phyloP scores from a whole-genome alignment of 2,113 vertebrate species.

The Asarcornis scutulata region DNA sequence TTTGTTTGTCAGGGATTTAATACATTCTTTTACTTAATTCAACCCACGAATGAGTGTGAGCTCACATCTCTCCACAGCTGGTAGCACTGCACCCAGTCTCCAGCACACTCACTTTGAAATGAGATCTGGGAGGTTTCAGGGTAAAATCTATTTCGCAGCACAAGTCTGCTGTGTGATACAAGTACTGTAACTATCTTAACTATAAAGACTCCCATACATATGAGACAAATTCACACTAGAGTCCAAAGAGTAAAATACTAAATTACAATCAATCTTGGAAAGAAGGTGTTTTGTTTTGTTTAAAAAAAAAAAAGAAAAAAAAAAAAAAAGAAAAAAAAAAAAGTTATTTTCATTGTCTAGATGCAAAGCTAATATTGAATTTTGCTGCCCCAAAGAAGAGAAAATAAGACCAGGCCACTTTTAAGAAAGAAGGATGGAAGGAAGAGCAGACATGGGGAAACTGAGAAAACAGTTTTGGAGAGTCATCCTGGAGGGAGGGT shows the following conservation, averaged over 20 bases:
- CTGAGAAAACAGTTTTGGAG: neutral
- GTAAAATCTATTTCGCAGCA: neutral
- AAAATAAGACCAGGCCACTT: neutral
- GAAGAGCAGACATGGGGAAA: neutral
- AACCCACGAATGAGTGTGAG: neutral
- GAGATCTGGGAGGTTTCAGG: accelerated
- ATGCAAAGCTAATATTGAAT: neutral
- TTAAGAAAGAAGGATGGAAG: neutral
- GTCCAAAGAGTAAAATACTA: neutral
- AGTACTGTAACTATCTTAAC: neutral
- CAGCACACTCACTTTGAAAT: accelerated
- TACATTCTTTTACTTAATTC: neutral
- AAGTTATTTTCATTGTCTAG: neutral
- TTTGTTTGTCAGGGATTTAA: neutral
- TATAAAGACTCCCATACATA: neutral
- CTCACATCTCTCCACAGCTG: neutral
- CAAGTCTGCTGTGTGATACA: neutral
- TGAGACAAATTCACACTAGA: neutral
- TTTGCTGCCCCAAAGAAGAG: neutral
- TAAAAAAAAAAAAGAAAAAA: neutral
- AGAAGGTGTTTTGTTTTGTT: neutral
- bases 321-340: neutral
- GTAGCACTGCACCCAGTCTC: neutral
- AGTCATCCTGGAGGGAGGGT: neutral
- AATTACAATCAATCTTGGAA: neutral